Evolutionary conservation across 2,797 vertebrate genomes (phyloP), one percentile per base, ranked within the genome.

Genomic region (Anas bahamensis): DNA sequence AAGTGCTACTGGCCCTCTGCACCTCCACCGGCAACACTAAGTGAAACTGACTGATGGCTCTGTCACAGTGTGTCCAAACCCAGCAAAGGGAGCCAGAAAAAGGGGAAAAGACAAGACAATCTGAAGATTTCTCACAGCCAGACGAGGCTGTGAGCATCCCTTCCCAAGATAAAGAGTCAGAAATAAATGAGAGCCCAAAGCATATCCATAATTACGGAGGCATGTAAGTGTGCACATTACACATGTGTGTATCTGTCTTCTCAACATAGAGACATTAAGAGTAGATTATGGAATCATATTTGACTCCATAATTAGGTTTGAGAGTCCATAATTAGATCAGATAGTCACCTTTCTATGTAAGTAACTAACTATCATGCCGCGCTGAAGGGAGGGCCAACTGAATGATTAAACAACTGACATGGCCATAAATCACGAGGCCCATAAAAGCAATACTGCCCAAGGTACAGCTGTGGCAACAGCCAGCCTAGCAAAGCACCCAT

Each of bases 321-420:
- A 94, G 88, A 86, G 37, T 74, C 83, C 65, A 83, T 94, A 94
- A 97, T 96, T 95, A 96, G 74, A 97, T 96, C 89, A 89, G 74
- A 89, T 89, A 89, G 89, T 92, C 93, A 93, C 93, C 92, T 95
- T 95, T 87, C 72, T 85, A 60, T 88, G 84, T 92, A 93, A 95
- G 86, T 90, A 96, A 91, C 86, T 94, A 93, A 66, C 82, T 88
- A 64, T 66, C 6, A 1, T 23, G 56, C 68, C 86, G 68, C 13
- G 4, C 57, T 55, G 73, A 84, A 91, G 53, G 79, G 86, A 86
- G 68, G 56, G 88, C 48, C 88, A 90, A 18, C 84, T 76, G 79
- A 95, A 61, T 93, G 88, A 94, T 94, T 93, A 95, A 94, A 95
- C 86, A 86, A 94, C 74, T 88, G 92, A 93, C 68, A 78, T 0